Percentiles rank a stretch among this genome's conserved stretches.
phyloP scores from a whole-genome alignment of 2,797 vertebrate species.

The Myotis vivesi region DNA sequence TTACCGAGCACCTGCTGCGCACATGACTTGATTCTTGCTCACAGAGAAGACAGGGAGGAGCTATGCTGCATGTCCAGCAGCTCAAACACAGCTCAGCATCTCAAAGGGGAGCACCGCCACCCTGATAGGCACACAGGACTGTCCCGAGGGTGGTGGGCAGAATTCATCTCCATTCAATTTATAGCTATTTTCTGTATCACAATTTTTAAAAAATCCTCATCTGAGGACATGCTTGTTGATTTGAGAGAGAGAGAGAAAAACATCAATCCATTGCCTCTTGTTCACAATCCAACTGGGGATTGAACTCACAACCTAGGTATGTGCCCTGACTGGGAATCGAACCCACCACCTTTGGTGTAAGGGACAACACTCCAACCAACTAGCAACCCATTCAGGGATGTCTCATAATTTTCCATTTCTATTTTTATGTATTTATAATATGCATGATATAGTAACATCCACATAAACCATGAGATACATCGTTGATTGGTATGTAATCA shows the following conservation, averaged over 20 bases:
- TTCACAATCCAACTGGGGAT: not conserved
- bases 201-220: not conserved
- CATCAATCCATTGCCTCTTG: not conserved
- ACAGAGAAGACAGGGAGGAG: not conserved
- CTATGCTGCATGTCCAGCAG: not conserved
- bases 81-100: not conserved
- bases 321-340: not conserved
- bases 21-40: not conserved
- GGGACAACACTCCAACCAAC: not conserved
- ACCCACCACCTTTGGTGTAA: not conserved
- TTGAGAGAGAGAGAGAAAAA: not conserved
- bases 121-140: not conserved
- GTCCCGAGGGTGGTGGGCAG: not conserved
- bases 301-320: not conserved
- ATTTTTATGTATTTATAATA: not conserved
- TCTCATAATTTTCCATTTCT: conserved; percentile 4
- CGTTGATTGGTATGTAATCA: not conserved
- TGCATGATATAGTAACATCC: not conserved
- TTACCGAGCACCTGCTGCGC: conserved; percentile 25
- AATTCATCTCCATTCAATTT: not conserved
- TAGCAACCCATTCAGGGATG: not conserved
- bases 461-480: not conserved
- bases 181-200: not conserved
- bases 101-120: not conserved
- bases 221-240: not conserved